Percentiles rank a stretch among this genome's conserved stretches.
Conservation (phyloP, 2,888 invertebrate genomes). For the Antheraea assamensis region DNA sequence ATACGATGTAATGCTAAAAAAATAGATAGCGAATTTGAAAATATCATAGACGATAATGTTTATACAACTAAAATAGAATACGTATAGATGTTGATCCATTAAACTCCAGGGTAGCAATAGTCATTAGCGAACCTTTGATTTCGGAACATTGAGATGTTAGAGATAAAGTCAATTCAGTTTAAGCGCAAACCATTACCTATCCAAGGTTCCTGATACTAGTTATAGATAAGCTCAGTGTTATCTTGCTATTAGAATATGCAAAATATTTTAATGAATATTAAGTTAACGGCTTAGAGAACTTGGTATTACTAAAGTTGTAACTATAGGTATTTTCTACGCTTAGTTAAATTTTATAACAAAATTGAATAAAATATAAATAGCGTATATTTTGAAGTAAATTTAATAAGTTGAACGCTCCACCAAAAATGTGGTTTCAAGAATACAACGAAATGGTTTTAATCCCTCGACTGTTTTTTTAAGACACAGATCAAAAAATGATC, state of each 20-base stretch:
- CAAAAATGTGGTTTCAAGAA: too few relatives aligned
- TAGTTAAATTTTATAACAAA: not conserved
- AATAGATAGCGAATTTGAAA: not conserved
- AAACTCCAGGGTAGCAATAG: not conserved
- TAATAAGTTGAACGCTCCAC: too few relatives aligned
- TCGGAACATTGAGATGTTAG: not conserved
- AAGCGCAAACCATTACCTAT: constrained; percentile 3
- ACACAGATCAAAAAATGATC: too few relatives aligned
- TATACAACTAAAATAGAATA: not conserved
- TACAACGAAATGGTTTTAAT: too few relatives aligned
- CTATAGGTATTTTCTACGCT: not conserved
- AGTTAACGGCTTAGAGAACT: not conserved
- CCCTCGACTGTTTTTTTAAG: too few relatives aligned
- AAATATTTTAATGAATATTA: constrained; percentile 4
- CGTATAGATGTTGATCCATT: not conserved
- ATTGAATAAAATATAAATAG: not conserved
- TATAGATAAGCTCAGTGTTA: not conserved
- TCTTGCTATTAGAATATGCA: constrained; percentile 2
- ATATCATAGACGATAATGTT: not conserved
- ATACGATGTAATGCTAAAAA: not conserved
- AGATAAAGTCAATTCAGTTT: constrained; percentile 1
- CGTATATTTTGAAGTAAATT: too few relatives aligned
- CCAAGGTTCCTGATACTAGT: not conserved
- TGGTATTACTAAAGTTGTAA: not conserved
- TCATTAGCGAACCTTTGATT: constrained; percentile 3